These are phyloP conservation scores for Trichopria drosophilae DNA, from an alignment of 2,888 invertebrate genomes.

Conservation along the genomic window DNA sequence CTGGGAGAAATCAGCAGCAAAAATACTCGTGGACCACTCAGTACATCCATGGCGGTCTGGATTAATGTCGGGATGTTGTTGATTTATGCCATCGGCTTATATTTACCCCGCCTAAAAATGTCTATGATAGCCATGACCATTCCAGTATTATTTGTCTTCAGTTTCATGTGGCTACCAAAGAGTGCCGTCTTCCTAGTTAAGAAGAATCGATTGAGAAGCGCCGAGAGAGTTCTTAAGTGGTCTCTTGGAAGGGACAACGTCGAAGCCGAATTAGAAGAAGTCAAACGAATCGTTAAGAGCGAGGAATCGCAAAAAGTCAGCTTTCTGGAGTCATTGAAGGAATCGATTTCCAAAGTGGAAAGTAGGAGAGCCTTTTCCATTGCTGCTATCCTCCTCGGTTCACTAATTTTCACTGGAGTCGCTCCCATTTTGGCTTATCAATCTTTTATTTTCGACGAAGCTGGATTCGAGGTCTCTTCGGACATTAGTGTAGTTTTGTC, in stretches of 20 bases:
- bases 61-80: conserved; percentile 51
- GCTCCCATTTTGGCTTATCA: conserved; percentile 54
- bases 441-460: conserved; percentile 48
- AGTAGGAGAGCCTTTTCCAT: conserved; percentile 48
- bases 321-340: conserved; percentile 34
- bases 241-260: conserved; percentile 50
- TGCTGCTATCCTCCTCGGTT: conserved; percentile 46
- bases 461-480: conserved; percentile 48
- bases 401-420: conserved; percentile 50
- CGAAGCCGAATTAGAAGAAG: conserved; percentile 50
- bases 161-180: conserved; percentile 54
- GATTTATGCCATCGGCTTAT: conserved; percentile 48
- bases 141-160: conserved; percentile 45
- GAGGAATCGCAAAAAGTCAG: conserved; percentile 37
- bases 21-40: conserved; percentile 50
- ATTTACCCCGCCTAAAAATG: conserved; percentile 33
- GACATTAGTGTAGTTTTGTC: conserved; percentile 46
- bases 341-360: conserved; percentile 36
- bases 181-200: conserved; percentile 52
- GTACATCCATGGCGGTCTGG: conserved; percentile 48
- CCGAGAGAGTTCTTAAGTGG: conserved; percentile 51
- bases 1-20: conserved; percentile 54
- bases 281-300: conserved; percentile 48
- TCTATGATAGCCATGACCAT: conserved; percentile 46
- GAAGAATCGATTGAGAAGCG: conserved; percentile 46